These are phyloP conservation scores for Caradrina kadenii DNA, from an alignment of 2,888 invertebrate genomes.

Conservation along the genomic window DNA sequence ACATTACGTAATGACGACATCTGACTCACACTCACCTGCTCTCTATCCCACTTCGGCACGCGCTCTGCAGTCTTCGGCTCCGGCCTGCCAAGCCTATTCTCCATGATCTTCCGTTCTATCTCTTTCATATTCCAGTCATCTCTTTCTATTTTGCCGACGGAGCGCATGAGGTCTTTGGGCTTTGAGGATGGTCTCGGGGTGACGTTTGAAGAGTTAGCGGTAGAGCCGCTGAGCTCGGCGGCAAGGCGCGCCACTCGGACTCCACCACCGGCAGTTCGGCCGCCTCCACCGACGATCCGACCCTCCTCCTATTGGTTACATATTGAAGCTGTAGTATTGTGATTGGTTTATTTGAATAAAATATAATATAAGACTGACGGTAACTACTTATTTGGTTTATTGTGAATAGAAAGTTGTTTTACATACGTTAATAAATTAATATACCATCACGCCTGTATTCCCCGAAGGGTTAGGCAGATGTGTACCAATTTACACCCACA, in stretches of 20 bases:
- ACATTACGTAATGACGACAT: background rate
- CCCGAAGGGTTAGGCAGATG: too few relatives aligned
- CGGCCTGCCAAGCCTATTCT: constrained; percentile 93
- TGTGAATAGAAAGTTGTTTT: background rate
- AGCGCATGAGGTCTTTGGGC: constrained; percentile 96
- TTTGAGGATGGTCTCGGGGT: constrained; percentile 90
- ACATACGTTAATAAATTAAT: background rate
- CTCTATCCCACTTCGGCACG: constrained; percentile 97
- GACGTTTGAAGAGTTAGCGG: constrained; percentile 83
- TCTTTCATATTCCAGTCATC: constrained; percentile 98
- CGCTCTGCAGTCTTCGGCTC: constrained; percentile 92
- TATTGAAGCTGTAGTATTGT: constrained; percentile 28
- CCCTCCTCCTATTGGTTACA: constrained; percentile 79
- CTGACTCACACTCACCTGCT: constrained; percentile 89
- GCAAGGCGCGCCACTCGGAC: constrained; percentile 88
- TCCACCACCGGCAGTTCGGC: constrained; percentile 77
- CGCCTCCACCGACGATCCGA: constrained; percentile 80
- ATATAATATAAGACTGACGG: background rate
- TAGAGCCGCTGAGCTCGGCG: constrained; percentile 94
- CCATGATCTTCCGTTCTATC: constrained; percentile 96
- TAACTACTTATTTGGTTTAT: background rate
- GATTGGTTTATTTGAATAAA: constrained; percentile 7
- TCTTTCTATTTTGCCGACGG: constrained; percentile 96
- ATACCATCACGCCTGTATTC: too few relatives aligned
- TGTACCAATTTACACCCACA: too few relatives aligned